Percentiles rank a stretch among this genome's conserved stretches.
Evolutionary conservation across 2,888 invertebrate species (phyloP).

Genomic region (Toxonevra muliebris): DNA sequence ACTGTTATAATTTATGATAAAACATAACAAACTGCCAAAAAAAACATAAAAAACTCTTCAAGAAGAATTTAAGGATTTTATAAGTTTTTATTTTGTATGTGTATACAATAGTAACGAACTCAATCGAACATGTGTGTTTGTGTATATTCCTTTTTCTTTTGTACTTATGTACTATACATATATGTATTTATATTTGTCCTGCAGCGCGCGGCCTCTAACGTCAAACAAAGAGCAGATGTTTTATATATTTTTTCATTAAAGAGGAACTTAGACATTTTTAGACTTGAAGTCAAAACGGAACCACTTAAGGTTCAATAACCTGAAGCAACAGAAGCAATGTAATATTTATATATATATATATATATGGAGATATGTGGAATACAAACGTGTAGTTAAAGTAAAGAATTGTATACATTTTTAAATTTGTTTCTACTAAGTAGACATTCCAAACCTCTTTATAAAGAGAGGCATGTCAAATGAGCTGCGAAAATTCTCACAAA

Average conservation of each 20-base stretch:
- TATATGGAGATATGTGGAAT: neutral
- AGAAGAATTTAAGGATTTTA: neutral
- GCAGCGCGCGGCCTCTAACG: too few relatives aligned
- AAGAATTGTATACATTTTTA: neutral
- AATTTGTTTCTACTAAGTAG: neutral
- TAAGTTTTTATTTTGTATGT: neutral
- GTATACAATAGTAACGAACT: too few relatives aligned
- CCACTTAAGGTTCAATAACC: conserved; percentile 21
- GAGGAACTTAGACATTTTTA: too few relatives aligned
- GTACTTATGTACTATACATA: too few relatives aligned
- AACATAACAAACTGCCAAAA: neutral
- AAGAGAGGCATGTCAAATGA: neutral
- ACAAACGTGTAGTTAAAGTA: neutral
- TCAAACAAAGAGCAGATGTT: too few relatives aligned
- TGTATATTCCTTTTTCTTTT: too few relatives aligned
- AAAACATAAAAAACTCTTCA: neutral
- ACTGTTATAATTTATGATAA: neutral
- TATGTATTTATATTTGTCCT: too few relatives aligned
- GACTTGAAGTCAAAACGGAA: neutral
- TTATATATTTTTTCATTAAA: too few relatives aligned
- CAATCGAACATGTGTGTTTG: too few relatives aligned
- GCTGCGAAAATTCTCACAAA: conserved; percentile 11
- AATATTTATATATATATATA: neutral
- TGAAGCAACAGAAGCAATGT: neutral
- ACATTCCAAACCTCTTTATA: neutral